Evolutionary conservation across 1,140 invertebrate genomes (phyloP), one percentile per base, ranked within the genome.

Genomic region (Leptopilina clavipes): DNA sequence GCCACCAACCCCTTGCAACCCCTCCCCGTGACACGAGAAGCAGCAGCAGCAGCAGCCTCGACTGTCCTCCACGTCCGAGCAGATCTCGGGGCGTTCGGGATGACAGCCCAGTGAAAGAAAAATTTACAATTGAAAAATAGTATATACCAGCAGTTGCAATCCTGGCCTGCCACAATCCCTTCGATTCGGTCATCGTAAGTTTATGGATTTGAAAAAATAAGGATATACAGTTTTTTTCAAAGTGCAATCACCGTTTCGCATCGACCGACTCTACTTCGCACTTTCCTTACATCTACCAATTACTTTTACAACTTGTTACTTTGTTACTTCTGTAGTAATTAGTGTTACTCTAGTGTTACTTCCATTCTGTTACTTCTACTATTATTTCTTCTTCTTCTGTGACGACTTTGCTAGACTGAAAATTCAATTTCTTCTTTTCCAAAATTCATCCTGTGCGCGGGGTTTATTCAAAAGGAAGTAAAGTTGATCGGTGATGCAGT

Each of bases 171-270:
- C 88, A 89, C 86, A 88, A 90, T 89, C 89, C 87, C 85, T 90
- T 90, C 86, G 87, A 90, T 82, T 89, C 89, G 84, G 89, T 90
- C 86, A 90, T 90, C 89, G 89, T 90, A 89, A 90, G 89, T 90
- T 77, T 52, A 14, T 31, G 59, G 19, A 65, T 65, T 44, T 44
- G 5, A 31, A 31, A 2, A 40, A 40, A 52, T 6, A 65, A 65
- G 59, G 56, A 65, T 65, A 65, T 12, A 31, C 25, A 17, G 52
- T 54, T 54, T 40, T 40, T 40, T 40, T 40, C 9, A 17, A 44
- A 45, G 37, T 43, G 70, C 40, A 44, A 37, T 9, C 72, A 54
- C 22, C 56, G 54, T 25, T 45, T 17, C 10, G 45, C 72, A 17
- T 43, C 18, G n/a, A 25, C 70, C 43, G 18, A 9, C 31, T n/a